These are phyloP conservation scores for Drosophila willistoni DNA, from an alignment of 1,140 invertebrate species.

Conservation along the genomic window DNA sequence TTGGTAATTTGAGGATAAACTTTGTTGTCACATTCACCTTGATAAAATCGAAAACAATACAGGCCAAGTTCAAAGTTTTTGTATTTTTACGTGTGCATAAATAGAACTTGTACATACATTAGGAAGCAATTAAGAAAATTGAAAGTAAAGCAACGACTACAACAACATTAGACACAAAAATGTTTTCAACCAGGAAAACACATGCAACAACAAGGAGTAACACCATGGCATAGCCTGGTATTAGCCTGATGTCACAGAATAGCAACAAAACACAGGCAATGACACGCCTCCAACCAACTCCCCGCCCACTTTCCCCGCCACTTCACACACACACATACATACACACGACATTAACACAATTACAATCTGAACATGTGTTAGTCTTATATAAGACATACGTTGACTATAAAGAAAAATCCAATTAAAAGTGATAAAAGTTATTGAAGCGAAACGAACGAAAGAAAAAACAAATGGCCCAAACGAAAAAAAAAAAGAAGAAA, in stretches of 20 bases:
- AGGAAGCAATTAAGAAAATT: slow-evolving; percentile 74
- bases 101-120: slow-evolving; percentile 34
- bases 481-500: background rate
- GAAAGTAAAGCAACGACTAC: slow-evolving; percentile 42
- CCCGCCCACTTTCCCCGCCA: background rate
- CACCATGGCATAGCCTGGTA: slow-evolving; percentile 41
- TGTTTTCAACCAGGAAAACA: slow-evolving; percentile 33
- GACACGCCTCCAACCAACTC: slow-evolving; percentile 19
- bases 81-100: background rate
- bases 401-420: slow-evolving; percentile 81
- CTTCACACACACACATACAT: slow-evolving; percentile 17
- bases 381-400: slow-evolving; percentile 71
- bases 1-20: too few species aligned
- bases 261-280: slow-evolving; percentile 30
- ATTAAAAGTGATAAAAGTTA: slow-evolving; percentile 82
- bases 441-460: slow-evolving; percentile 57
- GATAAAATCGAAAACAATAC: background rate
- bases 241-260: slow-evolving; percentile 64
- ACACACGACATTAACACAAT: slow-evolving; percentile 67
- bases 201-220: slow-evolving; percentile 17
- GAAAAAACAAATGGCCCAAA: slow-evolving; percentile 14
- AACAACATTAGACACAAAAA: slow-evolving; percentile 20
- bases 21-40: background rate
- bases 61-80: background rate
- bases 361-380: slow-evolving; percentile 75